These are phyloP conservation scores for Gallinago stenura DNA, from an alignment of 2,797 vertebrate species.

Conservation along the genomic window DNA sequence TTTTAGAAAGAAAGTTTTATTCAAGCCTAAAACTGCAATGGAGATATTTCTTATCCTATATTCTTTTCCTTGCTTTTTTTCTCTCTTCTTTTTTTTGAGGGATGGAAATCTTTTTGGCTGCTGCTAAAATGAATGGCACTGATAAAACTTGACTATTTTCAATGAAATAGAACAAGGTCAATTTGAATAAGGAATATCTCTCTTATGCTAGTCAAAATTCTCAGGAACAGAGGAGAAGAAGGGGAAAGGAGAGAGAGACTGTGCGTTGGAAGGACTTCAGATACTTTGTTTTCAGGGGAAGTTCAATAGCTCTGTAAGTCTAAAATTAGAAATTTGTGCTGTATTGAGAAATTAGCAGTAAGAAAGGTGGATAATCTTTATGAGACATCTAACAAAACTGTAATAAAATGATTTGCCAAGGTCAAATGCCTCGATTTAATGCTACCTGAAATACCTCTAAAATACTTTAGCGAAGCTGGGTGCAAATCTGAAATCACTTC, in stretches of 20 bases:
- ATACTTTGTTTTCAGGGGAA: constrained; percentile 22
- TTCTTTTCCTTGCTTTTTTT: not conserved
- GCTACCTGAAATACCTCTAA: not conserved
- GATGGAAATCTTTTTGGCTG: not conserved
- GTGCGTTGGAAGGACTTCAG: constrained; percentile 3
- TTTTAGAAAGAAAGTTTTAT: not conserved
- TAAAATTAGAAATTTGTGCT: constrained; percentile 71
- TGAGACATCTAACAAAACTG: constrained; percentile 48
- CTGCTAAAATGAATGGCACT: not conserved
- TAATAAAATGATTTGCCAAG: constrained; percentile 59
- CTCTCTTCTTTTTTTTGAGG: not conserved
- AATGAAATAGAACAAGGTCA: constrained; percentile 25
- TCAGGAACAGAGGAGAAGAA: not conserved
- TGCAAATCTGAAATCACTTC: constrained; percentile 8
- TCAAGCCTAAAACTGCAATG: not conserved
- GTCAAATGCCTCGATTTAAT: constrained; percentile 63
- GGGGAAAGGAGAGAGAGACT: not conserved
- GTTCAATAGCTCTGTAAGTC: constrained; percentile 55
- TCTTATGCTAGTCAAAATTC: not conserved
- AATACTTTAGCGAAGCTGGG: not conserved
- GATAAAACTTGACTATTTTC: constrained; percentile 11
- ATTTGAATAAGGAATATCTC: constrained; percentile 9
- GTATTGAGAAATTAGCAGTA: constrained; percentile 65
- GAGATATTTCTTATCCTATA: not conserved
- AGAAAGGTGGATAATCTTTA: constrained; percentile 1